Percentiles rank a stretch among this genome's conserved stretches.
These are phyloP conservation scores for Xenopus borealis DNA, from an alignment of 2,113 vertebrate genomes.

Conservation along the genomic window DNA sequence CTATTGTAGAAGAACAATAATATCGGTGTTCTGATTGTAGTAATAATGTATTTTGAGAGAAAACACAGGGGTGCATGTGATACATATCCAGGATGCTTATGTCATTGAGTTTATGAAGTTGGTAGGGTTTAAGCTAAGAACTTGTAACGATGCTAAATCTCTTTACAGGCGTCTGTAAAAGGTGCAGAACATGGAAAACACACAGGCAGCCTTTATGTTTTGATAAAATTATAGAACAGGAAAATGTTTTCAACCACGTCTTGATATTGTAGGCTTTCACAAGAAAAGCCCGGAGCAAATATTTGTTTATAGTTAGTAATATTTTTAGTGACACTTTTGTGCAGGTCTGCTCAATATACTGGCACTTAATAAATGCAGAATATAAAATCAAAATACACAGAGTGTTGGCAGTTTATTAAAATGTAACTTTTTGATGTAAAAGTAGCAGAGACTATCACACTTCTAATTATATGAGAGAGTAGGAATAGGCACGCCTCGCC, in stretches of 20 bases:
- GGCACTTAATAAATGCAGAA: not conserved
- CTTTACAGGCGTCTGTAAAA: not conserved
- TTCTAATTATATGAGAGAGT: not conserved
- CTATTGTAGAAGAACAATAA: too few species aligned
- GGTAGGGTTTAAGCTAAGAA: too few species aligned
- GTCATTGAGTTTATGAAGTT: too few species aligned
- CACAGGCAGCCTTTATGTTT: not conserved
- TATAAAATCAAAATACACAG: not conserved
- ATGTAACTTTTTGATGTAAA: not conserved
- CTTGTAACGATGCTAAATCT: not conserved
- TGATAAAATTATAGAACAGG: not conserved
- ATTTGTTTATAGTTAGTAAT: slow-evolving; percentile 2
- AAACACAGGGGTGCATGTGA: too few species aligned
- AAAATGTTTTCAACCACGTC: not conserved
- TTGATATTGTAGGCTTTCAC: not conserved
- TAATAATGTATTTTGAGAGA: too few species aligned
- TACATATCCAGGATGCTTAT: too few species aligned
- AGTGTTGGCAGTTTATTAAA: not conserved
- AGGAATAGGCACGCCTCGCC: not conserved
- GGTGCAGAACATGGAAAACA: not conserved
- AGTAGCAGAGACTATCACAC: not conserved
- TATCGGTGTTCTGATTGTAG: too few species aligned
- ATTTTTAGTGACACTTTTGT: not conserved
- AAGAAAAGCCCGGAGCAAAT: not conserved
- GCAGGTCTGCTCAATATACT: slow-evolving; percentile 1